A percentile compares a stretch with the other conserved stretches of the same genome.
These are phyloP conservation scores for Sericinus montela DNA, from an alignment of 2,888 invertebrate genomes.

Conservation along the genomic window DNA sequence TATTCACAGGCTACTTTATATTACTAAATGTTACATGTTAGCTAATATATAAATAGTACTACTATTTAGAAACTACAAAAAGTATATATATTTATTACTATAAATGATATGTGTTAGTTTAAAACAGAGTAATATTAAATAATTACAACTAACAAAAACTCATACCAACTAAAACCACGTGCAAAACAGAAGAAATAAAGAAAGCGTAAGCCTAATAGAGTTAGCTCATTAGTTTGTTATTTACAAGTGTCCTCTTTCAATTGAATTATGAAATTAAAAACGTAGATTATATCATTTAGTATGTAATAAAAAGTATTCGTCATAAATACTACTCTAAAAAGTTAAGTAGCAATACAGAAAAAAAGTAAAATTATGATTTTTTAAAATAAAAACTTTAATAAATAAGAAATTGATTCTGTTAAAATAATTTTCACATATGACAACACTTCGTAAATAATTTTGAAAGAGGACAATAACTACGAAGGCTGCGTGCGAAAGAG, in stretches of 20 bases:
- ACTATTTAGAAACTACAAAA: too few relatives aligned
- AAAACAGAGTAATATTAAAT: neutral
- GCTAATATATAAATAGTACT: too few relatives aligned
- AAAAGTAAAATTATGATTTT: too few relatives aligned
- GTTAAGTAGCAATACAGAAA: too few relatives aligned
- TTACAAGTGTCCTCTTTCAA: constrained; percentile 43
- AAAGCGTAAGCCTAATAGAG: constrained; percentile 32
- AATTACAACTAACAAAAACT: neutral
- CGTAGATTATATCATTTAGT: neutral
- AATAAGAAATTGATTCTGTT: too few relatives aligned
- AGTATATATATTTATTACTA: too few relatives aligned
- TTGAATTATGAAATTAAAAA: constrained; percentile 11
- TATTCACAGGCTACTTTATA: too few relatives aligned
- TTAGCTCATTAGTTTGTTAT: constrained; percentile 51
- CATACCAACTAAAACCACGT: constrained; percentile 20
- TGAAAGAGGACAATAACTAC: constrained; percentile 43
- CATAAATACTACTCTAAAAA: too few relatives aligned
- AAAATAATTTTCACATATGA: too few relatives aligned
- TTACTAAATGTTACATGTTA: too few relatives aligned
- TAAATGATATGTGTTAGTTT: neutral
- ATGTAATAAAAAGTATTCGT: neutral
- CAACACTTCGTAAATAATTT: constrained; percentile 18
- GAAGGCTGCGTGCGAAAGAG: constrained; percentile 48
- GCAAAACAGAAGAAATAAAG: constrained; percentile 26
- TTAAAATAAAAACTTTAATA: too few relatives aligned